Base-by-base conservation (phyloP, 1,140 invertebrate species). In the Achatina immaculata region DNA sequence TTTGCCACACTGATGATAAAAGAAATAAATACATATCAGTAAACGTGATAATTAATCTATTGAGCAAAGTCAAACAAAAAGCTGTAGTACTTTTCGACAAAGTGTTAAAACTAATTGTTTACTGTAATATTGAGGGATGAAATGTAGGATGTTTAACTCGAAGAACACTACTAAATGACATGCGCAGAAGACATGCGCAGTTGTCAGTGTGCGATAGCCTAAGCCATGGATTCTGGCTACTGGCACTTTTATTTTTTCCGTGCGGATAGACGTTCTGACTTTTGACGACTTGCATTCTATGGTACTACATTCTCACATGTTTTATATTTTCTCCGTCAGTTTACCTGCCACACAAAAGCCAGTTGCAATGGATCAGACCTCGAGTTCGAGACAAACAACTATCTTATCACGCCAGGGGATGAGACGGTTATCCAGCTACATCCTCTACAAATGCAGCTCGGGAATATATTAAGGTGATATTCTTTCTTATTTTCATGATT, bases 381-480 rank as follows among this genome's bases (percentile, higher is more conserved):
- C 21, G 51, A 55, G 51, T 14, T n/a, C 21, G 24, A 21, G 51
- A 14, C n/a, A 11, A 55, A n/a, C n/a, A 24, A 55, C 51, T n/a
- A 21, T 4, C n/a, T n/a, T n/a, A 40, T 72, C 9, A 72, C 69
- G 14, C 4, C 69, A 1, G 42, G 42, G 14, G 11, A 72, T 40
- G 38, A 28, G 4, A 42, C 34, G 43, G 3, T 36, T 11, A 40
- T 72, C 16, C 69, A 72, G 69, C 69, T 72, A 11, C n/a, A 14
- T 1, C 42, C 69, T 1, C 1, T 40, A 9, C 34, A 72, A n/a
- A 72, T 72, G 69, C 69, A 72, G 38, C 38, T 43, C 4, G 69
- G 69, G 38, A 72, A 72, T 72, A n/a, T 72, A 1, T 72, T 72
- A 42, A 14, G 36, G 69, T 72, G 38, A 24, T 62, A 6, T 7